These are phyloP conservation scores for Rosalia funebris DNA, from an alignment of 2,888 invertebrate genomes.

Conservation along the genomic window DNA sequence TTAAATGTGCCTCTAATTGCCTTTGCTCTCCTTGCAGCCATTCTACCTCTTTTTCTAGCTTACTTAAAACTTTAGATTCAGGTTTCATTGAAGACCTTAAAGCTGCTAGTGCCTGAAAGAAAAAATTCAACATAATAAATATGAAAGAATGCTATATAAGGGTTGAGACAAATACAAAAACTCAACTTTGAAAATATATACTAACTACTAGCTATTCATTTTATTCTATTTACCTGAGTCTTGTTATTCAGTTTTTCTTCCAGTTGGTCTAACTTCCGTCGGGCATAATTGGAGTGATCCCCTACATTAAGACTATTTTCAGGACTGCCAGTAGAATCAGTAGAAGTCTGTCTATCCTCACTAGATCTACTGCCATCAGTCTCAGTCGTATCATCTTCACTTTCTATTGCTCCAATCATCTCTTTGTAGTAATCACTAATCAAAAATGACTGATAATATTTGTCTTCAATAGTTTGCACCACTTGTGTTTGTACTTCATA, in stretches of 20 bases:
- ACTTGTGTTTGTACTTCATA: conserved; percentile 87
- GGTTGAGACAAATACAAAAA: no score
- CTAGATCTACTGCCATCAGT: conserved; percentile 60
- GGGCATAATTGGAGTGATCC: conserved; percentile 84
- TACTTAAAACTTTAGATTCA: conserved; percentile 81
- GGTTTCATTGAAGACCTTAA: conserved; percentile 83
- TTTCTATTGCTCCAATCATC: conserved; percentile 74
- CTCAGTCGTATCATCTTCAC: conserved; percentile 65
- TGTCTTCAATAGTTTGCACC: conserved; percentile 82
- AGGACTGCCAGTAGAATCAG: conserved; percentile 68
- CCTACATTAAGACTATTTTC: conserved; percentile 72
- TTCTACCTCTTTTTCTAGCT: conserved; percentile 86
- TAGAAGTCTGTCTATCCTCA: conserved; percentile 69
- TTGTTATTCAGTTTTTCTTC: conserved; percentile 88
- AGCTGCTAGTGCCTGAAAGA: conserved; percentile 78
- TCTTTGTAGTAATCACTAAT: conserved; percentile 86
- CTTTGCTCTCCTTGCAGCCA: conserved; percentile 82
- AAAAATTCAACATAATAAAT: not conserved
- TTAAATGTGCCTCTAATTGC: conserved; percentile 84
- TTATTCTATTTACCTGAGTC: conserved; percentile 68
- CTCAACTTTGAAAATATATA: no score
- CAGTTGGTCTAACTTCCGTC: conserved; percentile 82
- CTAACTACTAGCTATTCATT: not conserved
- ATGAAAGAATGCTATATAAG: no score
- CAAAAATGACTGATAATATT: conserved; percentile 89